phyloP scores from a whole-genome alignment of 2,113 vertebrate species.

The Azemiops feae region DNA sequence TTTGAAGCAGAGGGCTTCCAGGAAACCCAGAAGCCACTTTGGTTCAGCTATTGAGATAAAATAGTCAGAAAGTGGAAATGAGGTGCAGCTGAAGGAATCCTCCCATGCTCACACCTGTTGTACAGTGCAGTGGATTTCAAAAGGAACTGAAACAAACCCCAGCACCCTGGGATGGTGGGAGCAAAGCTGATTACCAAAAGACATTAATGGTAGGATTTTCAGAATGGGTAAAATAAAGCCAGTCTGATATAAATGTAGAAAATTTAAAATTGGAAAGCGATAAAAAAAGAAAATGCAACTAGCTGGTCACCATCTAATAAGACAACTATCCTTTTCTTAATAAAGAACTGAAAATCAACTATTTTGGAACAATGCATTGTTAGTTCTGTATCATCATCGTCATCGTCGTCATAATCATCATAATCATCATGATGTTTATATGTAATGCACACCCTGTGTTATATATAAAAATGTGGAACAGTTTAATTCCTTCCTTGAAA shows the following conservation, averaged over 20 bases:
- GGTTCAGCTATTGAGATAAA: slow-evolving; percentile 75
- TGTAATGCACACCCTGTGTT: not conserved
- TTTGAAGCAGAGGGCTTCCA: slow-evolving; percentile 76
- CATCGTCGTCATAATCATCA: not conserved
- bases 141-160: slow-evolving; percentile 67
- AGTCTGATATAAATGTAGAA: slow-evolving; percentile 42
- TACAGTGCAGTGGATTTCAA: slow-evolving; percentile 64
- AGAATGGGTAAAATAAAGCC: slow-evolving; percentile 55
- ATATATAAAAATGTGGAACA: not conserved
- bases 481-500: not conserved
- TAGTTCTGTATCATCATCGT: not conserved
- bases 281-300: slow-evolving; percentile 31
- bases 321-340: slow-evolving; percentile 15
- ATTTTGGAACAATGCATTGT: not conserved
- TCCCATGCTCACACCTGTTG: slow-evolving; percentile 71
- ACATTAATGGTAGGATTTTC: slow-evolving; percentile 56
- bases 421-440: not conserved
- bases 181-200: slow-evolving; percentile 54
- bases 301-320: not conserved
- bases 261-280: slow-evolving; percentile 44
- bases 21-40: slow-evolving; percentile 78
- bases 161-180: slow-evolving; percentile 56
- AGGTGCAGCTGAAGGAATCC: slow-evolving; percentile 66
- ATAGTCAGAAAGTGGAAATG: slow-evolving; percentile 75
- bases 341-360: not conserved